Conservation (phyloP, 1,140 invertebrate genomes). For the Neodiprion fabricii region DNA sequence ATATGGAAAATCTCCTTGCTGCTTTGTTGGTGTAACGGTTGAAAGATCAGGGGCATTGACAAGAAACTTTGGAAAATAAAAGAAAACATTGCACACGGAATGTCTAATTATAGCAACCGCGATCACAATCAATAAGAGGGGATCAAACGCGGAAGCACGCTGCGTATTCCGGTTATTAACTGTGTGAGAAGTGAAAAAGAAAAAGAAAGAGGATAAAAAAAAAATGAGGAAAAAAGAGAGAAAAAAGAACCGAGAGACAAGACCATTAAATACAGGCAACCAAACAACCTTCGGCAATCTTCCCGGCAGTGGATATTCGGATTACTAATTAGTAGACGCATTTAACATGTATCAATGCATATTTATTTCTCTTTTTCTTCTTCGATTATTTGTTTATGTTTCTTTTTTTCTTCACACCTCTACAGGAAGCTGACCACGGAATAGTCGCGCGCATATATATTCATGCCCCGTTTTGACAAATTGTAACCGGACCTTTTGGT, state of each 20-base stretch:
- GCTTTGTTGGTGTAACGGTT: no score
- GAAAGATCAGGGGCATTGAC: no score
- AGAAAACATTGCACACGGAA: no score
- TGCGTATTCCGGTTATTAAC: slow-evolving; percentile 6
- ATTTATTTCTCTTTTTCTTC: neutral
- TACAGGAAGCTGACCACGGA: neutral
- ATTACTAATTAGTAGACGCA: slow-evolving; percentile 29
- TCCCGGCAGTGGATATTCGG: slow-evolving; percentile 29
- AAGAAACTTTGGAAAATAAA: no score
- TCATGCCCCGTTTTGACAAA: neutral
- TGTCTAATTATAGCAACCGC: neutral
- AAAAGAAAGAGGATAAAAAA: slow-evolving; percentile 4
- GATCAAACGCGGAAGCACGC: neutral
- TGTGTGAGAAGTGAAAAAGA: neutral
- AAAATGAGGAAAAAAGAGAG: slow-evolving; percentile 8
- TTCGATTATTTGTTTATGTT: neutral
- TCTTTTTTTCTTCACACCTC: neutral
- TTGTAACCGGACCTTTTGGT: neutral
- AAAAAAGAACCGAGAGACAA: neutral
- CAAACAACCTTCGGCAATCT: slow-evolving; percentile 31
- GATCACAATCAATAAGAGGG: neutral
- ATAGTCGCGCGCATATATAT: neutral
- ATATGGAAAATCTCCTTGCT: no score
- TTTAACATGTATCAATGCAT: neutral
- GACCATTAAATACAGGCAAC: slow-evolving; percentile 12